These are phyloP conservation scores for human DNA, from an alignment of 2,113 vertebrate species.

Conservation along the genomic window DNA sequence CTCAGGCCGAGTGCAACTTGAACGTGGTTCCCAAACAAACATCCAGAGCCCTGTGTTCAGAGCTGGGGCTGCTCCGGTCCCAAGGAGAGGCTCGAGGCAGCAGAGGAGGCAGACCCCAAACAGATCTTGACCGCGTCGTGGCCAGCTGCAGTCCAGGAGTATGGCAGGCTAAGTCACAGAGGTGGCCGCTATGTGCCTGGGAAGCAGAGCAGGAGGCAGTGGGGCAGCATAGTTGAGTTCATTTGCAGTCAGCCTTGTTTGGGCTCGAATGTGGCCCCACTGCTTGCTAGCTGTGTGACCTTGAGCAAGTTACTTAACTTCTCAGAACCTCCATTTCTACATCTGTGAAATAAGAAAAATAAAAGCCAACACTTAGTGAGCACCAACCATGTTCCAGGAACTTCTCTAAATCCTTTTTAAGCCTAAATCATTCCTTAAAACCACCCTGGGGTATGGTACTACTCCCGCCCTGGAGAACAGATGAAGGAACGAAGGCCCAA, in stretches of 20 bases:
- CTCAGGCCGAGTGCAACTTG: neutral
- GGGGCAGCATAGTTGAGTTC: neutral
- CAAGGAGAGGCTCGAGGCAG: neutral
- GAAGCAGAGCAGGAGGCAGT: neutral
- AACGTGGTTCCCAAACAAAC: neutral
- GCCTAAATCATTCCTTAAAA: neutral
- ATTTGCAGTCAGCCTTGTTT: neutral
- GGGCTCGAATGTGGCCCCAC: neutral
- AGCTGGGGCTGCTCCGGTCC: neutral
- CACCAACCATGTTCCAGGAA: neutral
- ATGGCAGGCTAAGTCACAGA: neutral
- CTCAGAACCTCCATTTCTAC: neutral
- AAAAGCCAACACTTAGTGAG: neutral
- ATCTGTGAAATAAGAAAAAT: neutral
- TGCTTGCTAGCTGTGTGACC: neutral
- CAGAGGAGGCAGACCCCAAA: neutral
- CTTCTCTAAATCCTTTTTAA: neutral
- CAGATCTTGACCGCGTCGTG: fast-evolving
- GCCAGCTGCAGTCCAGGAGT: neutral
- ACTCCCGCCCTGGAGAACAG: neutral
- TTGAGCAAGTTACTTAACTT: neutral
- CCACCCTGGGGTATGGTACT: neutral
- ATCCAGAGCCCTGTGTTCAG: neutral
- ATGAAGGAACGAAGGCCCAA: neutral
- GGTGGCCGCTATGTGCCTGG: neutral